These are phyloP conservation scores for Drosophila rellima DNA, from an alignment of 2,888 invertebrate species.

Conservation along the genomic window DNA sequence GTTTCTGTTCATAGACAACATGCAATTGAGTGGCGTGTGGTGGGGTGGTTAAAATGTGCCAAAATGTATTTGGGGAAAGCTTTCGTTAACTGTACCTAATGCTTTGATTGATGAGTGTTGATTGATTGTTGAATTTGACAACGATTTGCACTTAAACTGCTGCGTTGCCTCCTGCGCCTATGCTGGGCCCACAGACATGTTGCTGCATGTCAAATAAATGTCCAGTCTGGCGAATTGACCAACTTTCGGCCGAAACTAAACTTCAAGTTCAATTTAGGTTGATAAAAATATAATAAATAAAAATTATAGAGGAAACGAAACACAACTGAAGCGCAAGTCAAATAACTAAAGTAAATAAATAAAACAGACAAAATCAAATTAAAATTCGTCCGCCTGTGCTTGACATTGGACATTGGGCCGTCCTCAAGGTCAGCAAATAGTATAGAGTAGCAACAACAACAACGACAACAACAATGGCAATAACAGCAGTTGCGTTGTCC, in stretches of 20 bases:
- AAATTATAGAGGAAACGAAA: constrained; percentile 7
- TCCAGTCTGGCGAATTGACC: constrained; percentile 5
- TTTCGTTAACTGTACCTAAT: constrained; percentile 7
- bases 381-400: constrained; percentile 33
- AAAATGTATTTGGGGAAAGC: constrained; percentile 11
- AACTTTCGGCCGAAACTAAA: constrained; percentile 10
- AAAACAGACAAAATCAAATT: constrained; percentile 11
- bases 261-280: not conserved
- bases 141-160: constrained; percentile 33
- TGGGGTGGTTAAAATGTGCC: constrained; percentile 2
- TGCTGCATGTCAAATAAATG: constrained; percentile 23
- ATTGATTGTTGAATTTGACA: constrained; percentile 41
- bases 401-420: constrained; percentile 48
- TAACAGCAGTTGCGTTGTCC: constrained; percentile 41
- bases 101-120: constrained; percentile 41
- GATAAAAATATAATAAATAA: not conserved
- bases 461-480: not conserved
- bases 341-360: constrained; percentile 33
- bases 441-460: not conserved
- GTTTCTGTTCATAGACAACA: not conserved
- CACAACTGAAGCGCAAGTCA: constrained; percentile 27
- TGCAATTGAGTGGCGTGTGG: not conserved
- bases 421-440: constrained; percentile 46
- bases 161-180: constrained; percentile 5
- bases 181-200: not conserved